phyloP scores from a whole-genome alignment of 2,888 invertebrate species.

The Synergus japonicus region DNA sequence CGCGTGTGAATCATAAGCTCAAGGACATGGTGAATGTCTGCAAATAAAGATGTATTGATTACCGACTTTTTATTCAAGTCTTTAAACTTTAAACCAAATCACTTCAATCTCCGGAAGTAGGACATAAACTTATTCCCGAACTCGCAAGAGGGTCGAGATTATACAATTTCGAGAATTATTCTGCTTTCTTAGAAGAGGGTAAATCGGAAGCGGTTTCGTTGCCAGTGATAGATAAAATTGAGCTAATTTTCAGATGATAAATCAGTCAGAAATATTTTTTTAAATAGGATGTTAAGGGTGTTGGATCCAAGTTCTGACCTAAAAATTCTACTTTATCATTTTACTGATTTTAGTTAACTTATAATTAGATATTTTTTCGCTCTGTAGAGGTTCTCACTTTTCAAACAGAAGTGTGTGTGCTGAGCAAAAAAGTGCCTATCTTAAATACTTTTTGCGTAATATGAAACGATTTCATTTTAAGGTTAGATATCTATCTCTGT shows the following conservation, averaged over 20 bases:
- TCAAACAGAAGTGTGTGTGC: too few species aligned
- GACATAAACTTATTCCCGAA: neutral
- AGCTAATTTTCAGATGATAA: neutral
- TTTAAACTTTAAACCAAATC: neutral
- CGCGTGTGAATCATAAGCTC: conserved; percentile 59
- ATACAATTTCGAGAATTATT: neutral
- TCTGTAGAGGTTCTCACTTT: too few species aligned
- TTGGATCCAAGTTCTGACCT: too few species aligned
- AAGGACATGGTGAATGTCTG: conserved; percentile 44
- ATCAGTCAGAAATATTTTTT: neutral
- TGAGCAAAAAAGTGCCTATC: too few species aligned
- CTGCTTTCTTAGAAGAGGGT: neutral
- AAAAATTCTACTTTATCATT: too few species aligned
- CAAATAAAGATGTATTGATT: conserved; percentile 16
- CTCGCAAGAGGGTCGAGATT: neutral
- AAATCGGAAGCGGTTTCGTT: neutral
- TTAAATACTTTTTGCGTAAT: too few species aligned
- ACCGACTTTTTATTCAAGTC: neutral
- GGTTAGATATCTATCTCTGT: too few species aligned
- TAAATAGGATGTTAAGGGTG: too few species aligned
- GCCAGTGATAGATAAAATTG: neutral
- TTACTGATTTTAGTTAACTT: too few species aligned
- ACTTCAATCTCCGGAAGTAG: neutral
- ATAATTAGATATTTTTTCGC: too few species aligned
- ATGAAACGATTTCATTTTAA: too few species aligned